Evolutionary conservation across 2,797 vertebrate species (phyloP).

Genomic region (Leptatherina wallacei): DNA sequence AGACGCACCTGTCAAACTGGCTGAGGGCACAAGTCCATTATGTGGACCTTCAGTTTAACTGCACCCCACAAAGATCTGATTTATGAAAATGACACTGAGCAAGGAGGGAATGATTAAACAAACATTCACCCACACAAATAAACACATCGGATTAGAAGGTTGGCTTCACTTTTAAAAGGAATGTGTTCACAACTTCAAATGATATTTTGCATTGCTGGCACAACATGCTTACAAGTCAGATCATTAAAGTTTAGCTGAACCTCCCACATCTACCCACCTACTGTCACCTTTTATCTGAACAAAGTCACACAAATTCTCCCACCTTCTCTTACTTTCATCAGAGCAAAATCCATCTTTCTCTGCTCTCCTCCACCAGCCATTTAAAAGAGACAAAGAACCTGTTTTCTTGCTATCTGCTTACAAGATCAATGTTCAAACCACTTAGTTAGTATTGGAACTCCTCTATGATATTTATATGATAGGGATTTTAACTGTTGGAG

Average conservation of each 20-base stretch:
- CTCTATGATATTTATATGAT: constrained; percentile 24
- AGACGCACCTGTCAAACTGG: constrained; percentile 34
- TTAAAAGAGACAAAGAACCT: constrained; percentile 14
- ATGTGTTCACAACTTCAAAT: constrained; percentile 36
- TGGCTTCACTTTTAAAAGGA: constrained; percentile 22
- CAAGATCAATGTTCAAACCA: constrained; percentile 1
- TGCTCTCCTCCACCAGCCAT: not conserved
- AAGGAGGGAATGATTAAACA: constrained; percentile 41
- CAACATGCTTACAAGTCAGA: constrained; percentile 7
- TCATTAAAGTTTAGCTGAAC: constrained; percentile 33
- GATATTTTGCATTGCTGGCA: constrained; percentile 11
- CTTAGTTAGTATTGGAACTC: constrained; percentile 1
- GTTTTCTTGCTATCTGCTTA: constrained; percentile 17
- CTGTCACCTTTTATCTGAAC: constrained; percentile 26
- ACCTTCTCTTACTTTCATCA: constrained; percentile 27
- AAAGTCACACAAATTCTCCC: constrained; percentile 26
- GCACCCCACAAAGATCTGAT: constrained; percentile 64
- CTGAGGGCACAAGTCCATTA: constrained; percentile 63
- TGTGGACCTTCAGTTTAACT: constrained; percentile 71
- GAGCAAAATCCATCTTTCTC: constrained; percentile 11
- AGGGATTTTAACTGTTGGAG: not conserved
- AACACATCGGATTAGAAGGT: constrained; percentile 36
- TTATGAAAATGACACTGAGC: constrained; percentile 67
- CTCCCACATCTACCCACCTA: constrained; percentile 16
- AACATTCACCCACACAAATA: constrained; percentile 1